Conservation (phyloP, 2,113 vertebrate genomes). For the Poeciliopsis occidentalis region DNA sequence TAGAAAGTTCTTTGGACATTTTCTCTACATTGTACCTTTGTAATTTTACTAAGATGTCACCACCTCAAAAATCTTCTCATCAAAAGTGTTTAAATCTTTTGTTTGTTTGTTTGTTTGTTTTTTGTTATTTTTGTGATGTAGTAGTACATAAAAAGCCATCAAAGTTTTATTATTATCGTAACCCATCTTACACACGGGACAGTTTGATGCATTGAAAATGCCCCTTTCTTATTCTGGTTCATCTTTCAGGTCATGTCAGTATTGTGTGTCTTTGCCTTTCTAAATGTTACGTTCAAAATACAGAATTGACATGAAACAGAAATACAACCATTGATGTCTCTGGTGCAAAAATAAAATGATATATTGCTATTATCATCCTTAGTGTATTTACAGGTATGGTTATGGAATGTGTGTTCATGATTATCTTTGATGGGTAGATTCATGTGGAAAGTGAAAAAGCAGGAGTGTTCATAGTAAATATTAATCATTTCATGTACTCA, state of each 20-base stretch:
- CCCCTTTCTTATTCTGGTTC: constrained; percentile 26
- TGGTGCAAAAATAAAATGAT: no score
- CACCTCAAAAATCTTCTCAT: constrained; percentile 54
- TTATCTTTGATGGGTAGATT: no score
- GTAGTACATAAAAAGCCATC: constrained; percentile 31
- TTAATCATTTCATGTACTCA: no score
- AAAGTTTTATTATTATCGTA: constrained; percentile 22
- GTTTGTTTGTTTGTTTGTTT: no score
- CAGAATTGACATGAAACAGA: no score
- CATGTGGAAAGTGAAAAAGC: no score
- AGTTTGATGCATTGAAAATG: constrained; percentile 21
- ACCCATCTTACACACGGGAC: constrained; percentile 22
- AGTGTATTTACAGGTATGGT: no score
- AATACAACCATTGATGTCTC: no score
- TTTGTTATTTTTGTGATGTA: constrained; percentile 9
- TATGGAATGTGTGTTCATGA: no score
- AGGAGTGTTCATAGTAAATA: no score
- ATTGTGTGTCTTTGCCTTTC: constrained; percentile 37
- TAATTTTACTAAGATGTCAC: constrained; percentile 36
- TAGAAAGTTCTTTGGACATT: constrained; percentile 32
- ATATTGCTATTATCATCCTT: no score
- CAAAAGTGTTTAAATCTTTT: constrained; percentile 13
- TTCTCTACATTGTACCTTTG: constrained; percentile 26
- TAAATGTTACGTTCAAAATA: constrained; percentile 46
- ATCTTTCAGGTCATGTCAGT: constrained; percentile 44